Percentiles rank a stretch among this genome's conserved stretches.
phyloP scores from a whole-genome alignment of 2,888 invertebrate genomes.

The Adelphocoris suturalis region DNA sequence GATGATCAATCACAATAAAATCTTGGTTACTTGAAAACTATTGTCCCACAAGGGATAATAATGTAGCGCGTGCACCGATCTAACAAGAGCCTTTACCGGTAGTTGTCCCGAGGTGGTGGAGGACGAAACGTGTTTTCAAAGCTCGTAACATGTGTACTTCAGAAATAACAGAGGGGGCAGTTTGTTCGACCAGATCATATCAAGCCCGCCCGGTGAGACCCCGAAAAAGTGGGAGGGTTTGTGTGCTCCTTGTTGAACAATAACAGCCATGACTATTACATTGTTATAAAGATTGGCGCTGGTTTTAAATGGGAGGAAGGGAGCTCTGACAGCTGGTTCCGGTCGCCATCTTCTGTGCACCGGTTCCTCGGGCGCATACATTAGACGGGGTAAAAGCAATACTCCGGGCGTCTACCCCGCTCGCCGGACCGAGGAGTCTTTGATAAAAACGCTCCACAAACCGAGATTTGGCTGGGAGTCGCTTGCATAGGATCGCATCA shows the following conservation, averaged over 20 bases:
- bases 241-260: constrained; percentile 43
- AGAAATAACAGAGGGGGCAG: constrained; percentile 16
- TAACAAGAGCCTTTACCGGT: not conserved
- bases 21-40: no score
- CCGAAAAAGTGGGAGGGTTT: constrained; percentile 49
- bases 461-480: no score
- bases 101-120: constrained; percentile 21
- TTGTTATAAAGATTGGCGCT: constrained; percentile 47
- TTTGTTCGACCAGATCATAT: constrained; percentile 27
- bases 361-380: constrained; percentile 17
- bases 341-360: constrained; percentile 38
- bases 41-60: no score
- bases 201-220: constrained; percentile 32
- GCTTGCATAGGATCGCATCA: no score
- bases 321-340: constrained; percentile 54
- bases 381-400: constrained; percentile 34
- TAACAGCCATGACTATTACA: constrained; percentile 46
- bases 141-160: constrained; percentile 6
- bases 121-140: not conserved
- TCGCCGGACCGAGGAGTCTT: not conserved
- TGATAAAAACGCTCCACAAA: not conserved
- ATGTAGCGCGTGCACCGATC: not conserved
- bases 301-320: not conserved
- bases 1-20: no score
- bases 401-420: not conserved